A percentile compares a stretch with the other conserved stretches of the same genome.
phyloP scores from a whole-genome alignment of 2,113 vertebrate genomes.

The Holacanthus passer region DNA sequence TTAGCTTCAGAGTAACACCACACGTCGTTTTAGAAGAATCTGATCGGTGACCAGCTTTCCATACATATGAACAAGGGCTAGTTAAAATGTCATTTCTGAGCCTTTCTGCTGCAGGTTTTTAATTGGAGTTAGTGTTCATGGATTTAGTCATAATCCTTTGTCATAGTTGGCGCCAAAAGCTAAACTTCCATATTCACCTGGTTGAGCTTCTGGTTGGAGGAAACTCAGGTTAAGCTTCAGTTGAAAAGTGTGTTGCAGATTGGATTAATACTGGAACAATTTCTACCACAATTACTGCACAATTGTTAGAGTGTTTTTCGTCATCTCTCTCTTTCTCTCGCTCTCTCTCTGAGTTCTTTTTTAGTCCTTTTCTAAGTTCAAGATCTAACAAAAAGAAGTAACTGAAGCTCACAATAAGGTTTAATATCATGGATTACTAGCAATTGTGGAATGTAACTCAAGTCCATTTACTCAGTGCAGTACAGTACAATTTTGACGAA shows the following conservation, averaged over 20 bases:
- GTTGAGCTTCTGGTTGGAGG: background rate
- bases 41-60: fast-evolving
- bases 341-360: too few species aligned
- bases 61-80: fast-evolving
- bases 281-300: background rate
- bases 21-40: too few species aligned
- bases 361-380: background rate
- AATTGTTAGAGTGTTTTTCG: too few species aligned
- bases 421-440: background rate
- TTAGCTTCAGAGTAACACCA: too few species aligned
- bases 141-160: conserved; percentile 2
- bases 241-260: background rate
- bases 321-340: too few species aligned
- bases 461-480: background rate
- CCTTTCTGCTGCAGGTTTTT: fast-evolving
- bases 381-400: background rate
- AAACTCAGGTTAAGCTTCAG: background rate
- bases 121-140: background rate
- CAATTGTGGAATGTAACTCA: background rate
- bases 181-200: too few species aligned
- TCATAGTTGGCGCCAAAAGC: conserved; percentile 61
- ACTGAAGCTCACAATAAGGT: background rate
- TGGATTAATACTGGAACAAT: background rate
- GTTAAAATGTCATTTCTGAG: fast-evolving
- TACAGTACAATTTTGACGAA: background rate